Conservation (phyloP, 2,888 invertebrate species). For the Dolomedes plantarius region DNA sequence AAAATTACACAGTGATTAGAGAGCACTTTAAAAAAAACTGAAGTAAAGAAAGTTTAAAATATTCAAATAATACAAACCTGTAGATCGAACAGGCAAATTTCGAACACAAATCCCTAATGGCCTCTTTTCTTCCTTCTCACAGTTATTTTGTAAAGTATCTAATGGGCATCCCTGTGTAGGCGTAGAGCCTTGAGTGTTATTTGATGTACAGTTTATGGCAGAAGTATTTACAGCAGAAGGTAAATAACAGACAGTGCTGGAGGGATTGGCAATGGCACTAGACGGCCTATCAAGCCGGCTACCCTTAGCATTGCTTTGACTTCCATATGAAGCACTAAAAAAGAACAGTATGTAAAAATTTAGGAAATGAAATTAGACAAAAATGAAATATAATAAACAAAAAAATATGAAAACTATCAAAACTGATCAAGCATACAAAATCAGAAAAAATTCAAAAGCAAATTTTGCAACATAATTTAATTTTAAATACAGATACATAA, state of each 20-base stretch:
- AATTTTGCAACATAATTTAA: no score
- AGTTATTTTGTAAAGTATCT: constrained; percentile 63
- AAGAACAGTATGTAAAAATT: not conserved
- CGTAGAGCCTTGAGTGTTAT: constrained; percentile 41
- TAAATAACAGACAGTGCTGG: constrained; percentile 73
- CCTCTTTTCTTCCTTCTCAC: constrained; percentile 83
- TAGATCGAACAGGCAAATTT: constrained; percentile 90
- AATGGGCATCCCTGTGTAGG: constrained; percentile 48
- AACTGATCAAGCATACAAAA: no score
- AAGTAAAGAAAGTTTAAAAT: no score
- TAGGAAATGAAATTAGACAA: not conserved
- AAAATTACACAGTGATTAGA: not conserved
- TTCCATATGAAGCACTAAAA: constrained; percentile 72
- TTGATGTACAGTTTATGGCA: constrained; percentile 50
- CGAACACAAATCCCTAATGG: constrained; percentile 93
- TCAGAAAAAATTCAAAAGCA: no score
- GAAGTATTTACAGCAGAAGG: constrained; percentile 65
- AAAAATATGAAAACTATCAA: no score
- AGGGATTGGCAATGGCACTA: constrained; percentile 74
- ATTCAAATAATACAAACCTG: no score
- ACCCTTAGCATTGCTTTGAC: constrained; percentile 73
- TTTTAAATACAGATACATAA: no score
- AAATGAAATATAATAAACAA: not conserved
- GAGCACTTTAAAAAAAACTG: no score
- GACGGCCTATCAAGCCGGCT: constrained; percentile 72